phyloP scores from a whole-genome alignment of 2,113 vertebrate species.

The Odobenus rosmarus region DNA sequence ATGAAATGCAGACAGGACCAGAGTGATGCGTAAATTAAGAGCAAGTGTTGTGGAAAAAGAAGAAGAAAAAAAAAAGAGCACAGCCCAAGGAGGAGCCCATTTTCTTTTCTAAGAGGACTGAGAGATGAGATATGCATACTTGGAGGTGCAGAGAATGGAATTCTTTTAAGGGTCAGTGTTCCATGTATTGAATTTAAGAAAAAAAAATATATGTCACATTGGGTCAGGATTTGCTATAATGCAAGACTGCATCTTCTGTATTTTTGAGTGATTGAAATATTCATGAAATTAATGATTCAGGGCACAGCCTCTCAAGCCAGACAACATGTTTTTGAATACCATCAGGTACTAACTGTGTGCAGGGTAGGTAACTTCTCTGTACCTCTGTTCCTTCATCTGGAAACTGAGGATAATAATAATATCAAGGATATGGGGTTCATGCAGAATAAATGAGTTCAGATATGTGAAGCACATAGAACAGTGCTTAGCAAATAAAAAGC shows the following conservation, averaged over 20 bases:
- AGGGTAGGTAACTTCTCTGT: neutral
- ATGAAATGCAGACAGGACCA: neutral
- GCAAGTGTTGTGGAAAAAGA: neutral
- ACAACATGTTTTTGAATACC: neutral
- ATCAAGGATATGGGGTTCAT: neutral
- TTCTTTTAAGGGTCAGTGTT: neutral
- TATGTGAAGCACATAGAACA: neutral
- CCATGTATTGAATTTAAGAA: neutral
- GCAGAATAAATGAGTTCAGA: neutral
- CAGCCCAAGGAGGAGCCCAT: neutral
- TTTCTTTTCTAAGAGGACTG: neutral
- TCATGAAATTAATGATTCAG: neutral
- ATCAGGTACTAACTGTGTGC: neutral
- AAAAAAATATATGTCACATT: neutral
- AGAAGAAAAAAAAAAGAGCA: neutral
- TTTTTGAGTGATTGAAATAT: neutral
- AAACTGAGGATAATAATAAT: neutral
- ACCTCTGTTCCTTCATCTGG: neutral
- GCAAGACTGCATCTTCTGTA: neutral
- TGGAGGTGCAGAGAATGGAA: neutral
- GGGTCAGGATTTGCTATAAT: neutral
- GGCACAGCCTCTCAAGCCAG: neutral
- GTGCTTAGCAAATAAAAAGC: neutral
- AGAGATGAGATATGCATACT: neutral
- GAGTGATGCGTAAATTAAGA: neutral